Conservation (phyloP, 2,113 vertebrate species). For the Pyxicephalus adspersus region DNA sequence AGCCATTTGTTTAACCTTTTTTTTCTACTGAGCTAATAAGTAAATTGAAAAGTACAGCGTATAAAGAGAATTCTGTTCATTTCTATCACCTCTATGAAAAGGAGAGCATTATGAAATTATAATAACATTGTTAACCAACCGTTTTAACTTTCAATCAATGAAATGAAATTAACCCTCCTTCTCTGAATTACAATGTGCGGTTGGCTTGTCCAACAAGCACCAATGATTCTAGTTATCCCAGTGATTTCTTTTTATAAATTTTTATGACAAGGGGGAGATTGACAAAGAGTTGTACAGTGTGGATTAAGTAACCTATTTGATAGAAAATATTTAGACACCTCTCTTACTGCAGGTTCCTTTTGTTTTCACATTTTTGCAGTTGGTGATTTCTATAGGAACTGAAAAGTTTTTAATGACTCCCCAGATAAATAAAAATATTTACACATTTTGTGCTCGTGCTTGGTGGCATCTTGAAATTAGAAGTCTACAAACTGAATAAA, state of each 20-base stretch:
- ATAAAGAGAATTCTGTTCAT: neutral
- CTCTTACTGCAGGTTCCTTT: too few species aligned
- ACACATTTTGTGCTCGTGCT: too few species aligned
- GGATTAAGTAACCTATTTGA: too few species aligned
- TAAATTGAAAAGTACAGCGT: neutral
- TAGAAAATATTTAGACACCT: too few species aligned
- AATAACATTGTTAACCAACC: neutral
- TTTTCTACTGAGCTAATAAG: neutral
- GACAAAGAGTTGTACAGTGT: too few species aligned
- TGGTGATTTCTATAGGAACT: too few species aligned
- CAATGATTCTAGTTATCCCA: neutral
- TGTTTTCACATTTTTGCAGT: too few species aligned
- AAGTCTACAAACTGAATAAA: too few species aligned
- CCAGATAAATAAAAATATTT: too few species aligned
- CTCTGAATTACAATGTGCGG: neutral
- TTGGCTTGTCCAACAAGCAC: neutral
- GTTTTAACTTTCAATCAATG: constrained; percentile 39
- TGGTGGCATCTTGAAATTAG: too few species aligned
- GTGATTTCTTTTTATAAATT: neutral
- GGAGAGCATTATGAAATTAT: neutral
- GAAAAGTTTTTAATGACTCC: too few species aligned
- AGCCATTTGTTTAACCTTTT: too few species aligned
- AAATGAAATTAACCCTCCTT: constrained; percentile 13
- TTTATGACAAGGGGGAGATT: neutral
- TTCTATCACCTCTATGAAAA: neutral